These are phyloP conservation scores for Megaceryle torquata DNA, from an alignment of 2,113 vertebrate species.

Conservation along the genomic window DNA sequence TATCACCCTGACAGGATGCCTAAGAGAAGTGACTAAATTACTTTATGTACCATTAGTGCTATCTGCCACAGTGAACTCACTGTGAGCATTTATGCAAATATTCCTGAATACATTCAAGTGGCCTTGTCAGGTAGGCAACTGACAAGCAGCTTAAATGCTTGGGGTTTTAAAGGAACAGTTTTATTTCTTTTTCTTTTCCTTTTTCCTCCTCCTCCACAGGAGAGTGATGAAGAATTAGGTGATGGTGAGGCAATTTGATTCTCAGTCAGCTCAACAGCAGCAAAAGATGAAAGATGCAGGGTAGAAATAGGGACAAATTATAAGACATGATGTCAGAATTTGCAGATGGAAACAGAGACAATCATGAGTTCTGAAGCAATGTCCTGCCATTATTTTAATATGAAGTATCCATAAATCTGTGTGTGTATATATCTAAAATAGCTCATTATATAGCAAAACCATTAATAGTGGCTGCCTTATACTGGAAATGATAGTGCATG, in stretches of 20 bases:
- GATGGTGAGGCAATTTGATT: neutral
- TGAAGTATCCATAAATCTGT: neutral
- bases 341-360: neutral
- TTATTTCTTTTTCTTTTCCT: constrained; percentile 2
- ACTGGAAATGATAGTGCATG: neutral
- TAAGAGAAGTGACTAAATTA: constrained; percentile 84
- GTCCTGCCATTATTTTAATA: neutral
- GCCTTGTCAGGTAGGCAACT: constrained; percentile 78
- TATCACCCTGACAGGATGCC: constrained; percentile 80
- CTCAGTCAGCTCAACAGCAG: neutral
- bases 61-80: constrained; percentile 77
- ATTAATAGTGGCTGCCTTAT: neutral
- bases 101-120: constrained; percentile 74
- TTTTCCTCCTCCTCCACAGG: neutral
- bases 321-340: neutral
- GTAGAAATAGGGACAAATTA: neutral
- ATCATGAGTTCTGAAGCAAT: neutral
- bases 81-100: constrained; percentile 82
- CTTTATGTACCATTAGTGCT: constrained; percentile 82
- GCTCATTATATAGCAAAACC: neutral
- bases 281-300: neutral
- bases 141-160: constrained; percentile 76
- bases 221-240: neutral
- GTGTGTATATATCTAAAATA: neutral
- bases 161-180: constrained; percentile 50